Conservation (phyloP, 2,888 invertebrate genomes). For the Drosophila eohydei region DNA sequence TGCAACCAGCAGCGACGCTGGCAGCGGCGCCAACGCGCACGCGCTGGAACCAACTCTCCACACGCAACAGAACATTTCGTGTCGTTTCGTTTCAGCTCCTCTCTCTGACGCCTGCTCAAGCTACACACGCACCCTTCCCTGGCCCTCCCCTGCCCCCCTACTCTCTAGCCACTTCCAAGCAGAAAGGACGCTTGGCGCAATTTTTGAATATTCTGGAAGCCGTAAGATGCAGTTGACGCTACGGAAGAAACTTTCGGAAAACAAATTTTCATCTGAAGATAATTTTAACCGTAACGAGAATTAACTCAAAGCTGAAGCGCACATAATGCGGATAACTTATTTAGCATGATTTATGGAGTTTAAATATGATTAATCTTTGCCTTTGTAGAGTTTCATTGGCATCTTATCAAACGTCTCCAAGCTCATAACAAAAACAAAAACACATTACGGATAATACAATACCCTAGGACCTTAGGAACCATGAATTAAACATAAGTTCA, state of each 20-base stretch:
- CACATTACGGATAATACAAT: background rate
- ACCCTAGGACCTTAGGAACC: too few species aligned
- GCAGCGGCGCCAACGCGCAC: slow-evolving; percentile 50
- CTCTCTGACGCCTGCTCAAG: background rate
- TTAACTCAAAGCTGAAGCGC: background rate
- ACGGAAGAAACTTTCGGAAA: background rate
- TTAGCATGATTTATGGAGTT: background rate
- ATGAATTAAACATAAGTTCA: background rate
- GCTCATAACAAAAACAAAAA: too few species aligned
- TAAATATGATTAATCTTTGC: background rate
- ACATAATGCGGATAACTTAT: slow-evolving; percentile 1
- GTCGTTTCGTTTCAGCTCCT: background rate
- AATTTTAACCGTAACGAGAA: background rate
- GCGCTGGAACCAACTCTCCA: slow-evolving; percentile 74
- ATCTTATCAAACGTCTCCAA: background rate
- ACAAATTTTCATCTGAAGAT: slow-evolving; percentile 1
- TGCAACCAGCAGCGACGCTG: slow-evolving; percentile 32
- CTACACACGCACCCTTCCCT: background rate
- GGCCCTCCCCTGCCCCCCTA: background rate
- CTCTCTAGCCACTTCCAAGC: background rate
- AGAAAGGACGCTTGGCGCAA: slow-evolving; percentile 27
- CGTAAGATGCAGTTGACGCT: slow-evolving; percentile 4
- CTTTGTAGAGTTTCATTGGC: slow-evolving; percentile 3
- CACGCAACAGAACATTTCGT: slow-evolving; percentile 14
- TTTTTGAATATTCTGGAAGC: slow-evolving; percentile 23